Base-by-base conservation (phyloP, 2,113 vertebrate species). In the Tinamus guttatus region DNA sequence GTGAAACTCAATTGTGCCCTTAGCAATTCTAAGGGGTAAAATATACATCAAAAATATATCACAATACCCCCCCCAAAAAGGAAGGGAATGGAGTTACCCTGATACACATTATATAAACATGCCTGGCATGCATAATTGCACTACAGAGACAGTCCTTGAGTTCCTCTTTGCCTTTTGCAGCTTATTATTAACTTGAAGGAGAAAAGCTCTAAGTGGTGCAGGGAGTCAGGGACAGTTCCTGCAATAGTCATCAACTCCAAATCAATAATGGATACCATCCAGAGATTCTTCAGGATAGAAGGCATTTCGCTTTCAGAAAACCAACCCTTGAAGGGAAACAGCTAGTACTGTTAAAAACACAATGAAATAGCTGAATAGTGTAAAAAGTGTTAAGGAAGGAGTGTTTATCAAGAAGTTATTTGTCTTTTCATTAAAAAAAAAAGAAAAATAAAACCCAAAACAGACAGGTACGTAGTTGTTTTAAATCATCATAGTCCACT, bases 271-370 rank as follows among this genome's bases (percentile, higher is more conserved):
- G 73, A 91, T 63, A 85, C 51, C 17, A 67, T 69, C 82, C 92
- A 96, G 77, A 92, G 67, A 74, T 90, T 40, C 64, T 89, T 90
- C 82, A 84, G 58, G 47, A 68, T 84, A 85, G 95, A 54, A 93
- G 20, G n/a, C 30, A 27, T 95, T 95, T 93, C 60, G 58, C 47
- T 94, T 96, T 81, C 62, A 94, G 85, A 64, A 94, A 91, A 92
- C 82, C 1, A 0, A 7, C 77, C 77, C 41, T 59, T 83, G 28
- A 94, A 78, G 45, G 27, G 69, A 88, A 95, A 74, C 51, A 89
- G 14, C 41, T 71, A 81, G 15, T 3, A 45, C 60, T 93, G 64
- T 88, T 83, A 51, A 86, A 92, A 93, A 68, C 16, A 91, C 45
- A 85, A 54, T 68, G 73, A 90, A 95, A 87, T 22, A 52, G 43